phyloP scores from a whole-genome alignment of 2,797 vertebrate genomes.

The Chanos chanos region DNA sequence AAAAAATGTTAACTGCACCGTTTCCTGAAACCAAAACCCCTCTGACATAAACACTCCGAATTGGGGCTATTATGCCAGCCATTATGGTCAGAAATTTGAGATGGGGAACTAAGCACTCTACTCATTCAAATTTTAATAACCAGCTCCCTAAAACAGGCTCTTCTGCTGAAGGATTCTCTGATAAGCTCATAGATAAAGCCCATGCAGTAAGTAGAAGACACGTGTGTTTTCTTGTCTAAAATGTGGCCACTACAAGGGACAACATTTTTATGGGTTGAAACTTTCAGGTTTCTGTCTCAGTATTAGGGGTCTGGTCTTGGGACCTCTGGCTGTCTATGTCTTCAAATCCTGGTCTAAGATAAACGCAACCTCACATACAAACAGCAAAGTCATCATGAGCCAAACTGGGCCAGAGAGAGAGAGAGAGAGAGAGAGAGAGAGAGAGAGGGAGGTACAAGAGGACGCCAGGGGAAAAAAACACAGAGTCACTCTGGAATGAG shows the following conservation, averaged over 20 bases:
- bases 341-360: slow-evolving; percentile 2
- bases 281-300: not conserved
- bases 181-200: slow-evolving; percentile 27
- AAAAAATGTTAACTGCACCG: slow-evolving; percentile 38
- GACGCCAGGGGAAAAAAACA: slow-evolving; percentile 37
- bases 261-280: not conserved
- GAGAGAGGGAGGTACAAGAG: not conserved
- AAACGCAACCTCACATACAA: slow-evolving; percentile 22
- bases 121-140: slow-evolving; percentile 44
- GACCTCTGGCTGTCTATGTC: not conserved
- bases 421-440: not conserved
- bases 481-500: slow-evolving; percentile 37
- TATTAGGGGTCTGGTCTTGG: not conserved
- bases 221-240: not conserved
- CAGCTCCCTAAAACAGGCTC: slow-evolving; percentile 23
- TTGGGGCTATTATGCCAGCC: slow-evolving; percentile 22
- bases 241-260: not conserved
- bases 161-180: slow-evolving; percentile 7
- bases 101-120: slow-evolving; percentile 32
- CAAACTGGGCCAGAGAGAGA: slow-evolving; percentile 11
- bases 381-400: slow-evolving; percentile 47
- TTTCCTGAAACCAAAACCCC: slow-evolving; percentile 63
- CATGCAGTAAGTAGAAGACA: slow-evolving; percentile 13
- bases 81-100: slow-evolving; percentile 51
- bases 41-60: slow-evolving; percentile 56